Evolutionary conservation across 2,113 vertebrate genomes (phyloP).

Genomic region (Theristicus caerulescens): DNA sequence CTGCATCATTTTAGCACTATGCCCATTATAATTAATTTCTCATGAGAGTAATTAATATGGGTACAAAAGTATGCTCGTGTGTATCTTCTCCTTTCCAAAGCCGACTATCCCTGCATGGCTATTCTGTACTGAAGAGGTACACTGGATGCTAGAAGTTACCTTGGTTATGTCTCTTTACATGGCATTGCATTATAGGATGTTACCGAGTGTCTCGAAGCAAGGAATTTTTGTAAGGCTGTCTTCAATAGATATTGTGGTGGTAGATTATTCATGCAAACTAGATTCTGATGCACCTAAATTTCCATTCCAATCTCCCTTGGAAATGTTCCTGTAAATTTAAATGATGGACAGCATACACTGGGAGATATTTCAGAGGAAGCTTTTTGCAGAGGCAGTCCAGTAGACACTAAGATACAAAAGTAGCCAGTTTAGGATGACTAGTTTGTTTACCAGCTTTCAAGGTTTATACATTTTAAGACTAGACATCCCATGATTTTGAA

Average conservation of each 20-base stretch:
- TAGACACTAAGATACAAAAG: not conserved
- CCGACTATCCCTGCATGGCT: not conserved
- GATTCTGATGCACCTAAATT: not conserved
- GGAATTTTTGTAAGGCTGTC: not conserved
- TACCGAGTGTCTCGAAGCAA: not conserved
- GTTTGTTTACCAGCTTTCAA: not conserved
- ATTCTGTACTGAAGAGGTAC: not conserved
- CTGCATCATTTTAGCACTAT: not conserved
- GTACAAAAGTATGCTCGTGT: not conserved
- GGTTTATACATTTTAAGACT: not conserved
- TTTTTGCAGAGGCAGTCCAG: not conserved
- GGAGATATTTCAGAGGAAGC: not conserved
- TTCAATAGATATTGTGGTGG: not conserved
- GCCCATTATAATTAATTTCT: not conserved
- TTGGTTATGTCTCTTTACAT: not conserved
- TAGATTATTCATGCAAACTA: not conserved
- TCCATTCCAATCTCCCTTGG: not conserved
- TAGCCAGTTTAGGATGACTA: not conserved
- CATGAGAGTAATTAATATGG: not conserved
- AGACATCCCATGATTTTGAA: not conserved
- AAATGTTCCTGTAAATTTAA: not conserved
- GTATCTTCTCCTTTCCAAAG: not conserved
- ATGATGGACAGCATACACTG: not conserved
- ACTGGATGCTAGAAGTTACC: not conserved
- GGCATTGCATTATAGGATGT: not conserved